Percentiles rank a stretch among this genome's conserved stretches.
Conservation (phyloP, 2,797 vertebrate genomes). For the Prionace glauca region DNA sequence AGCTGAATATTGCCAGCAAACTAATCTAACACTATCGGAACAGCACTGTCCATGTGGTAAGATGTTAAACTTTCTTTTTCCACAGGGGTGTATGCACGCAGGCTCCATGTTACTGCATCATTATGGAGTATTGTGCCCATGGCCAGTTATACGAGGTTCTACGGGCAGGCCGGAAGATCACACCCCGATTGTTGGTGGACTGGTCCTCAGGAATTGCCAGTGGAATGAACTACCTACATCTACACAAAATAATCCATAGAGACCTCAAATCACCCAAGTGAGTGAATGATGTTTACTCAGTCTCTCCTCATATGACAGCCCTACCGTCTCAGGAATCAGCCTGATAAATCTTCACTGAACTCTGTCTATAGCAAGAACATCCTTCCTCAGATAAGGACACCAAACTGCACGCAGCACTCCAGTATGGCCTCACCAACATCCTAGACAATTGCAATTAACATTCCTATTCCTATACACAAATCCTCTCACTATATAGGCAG, state of each 20-base stretch:
- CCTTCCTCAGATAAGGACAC: too few species aligned
- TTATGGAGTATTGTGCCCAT: conserved; percentile 98
- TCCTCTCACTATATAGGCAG: too few species aligned
- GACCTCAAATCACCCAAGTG: conserved; percentile 99
- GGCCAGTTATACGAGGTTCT: conserved; percentile 96
- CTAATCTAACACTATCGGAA: not conserved
- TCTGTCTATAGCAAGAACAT: too few species aligned
- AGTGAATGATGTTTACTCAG: conserved; percentile 51
- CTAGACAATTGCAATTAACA: too few species aligned
- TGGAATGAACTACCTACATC: conserved; percentile 97
- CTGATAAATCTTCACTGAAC: too few species aligned
- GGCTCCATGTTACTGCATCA: conserved; percentile 95
- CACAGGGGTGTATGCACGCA: conserved; percentile 92
- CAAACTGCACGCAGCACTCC: too few species aligned
- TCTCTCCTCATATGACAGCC: not conserved
- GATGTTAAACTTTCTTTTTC: conserved; percentile 14
- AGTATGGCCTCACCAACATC: too few species aligned
- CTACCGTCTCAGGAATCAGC: too few species aligned
- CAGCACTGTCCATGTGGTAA: not conserved
- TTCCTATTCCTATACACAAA: too few species aligned
- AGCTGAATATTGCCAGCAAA: too few species aligned
- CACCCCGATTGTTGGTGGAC: conserved; percentile 84
- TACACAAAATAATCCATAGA: conserved; percentile 98
- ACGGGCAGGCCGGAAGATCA: conserved; percentile 83
- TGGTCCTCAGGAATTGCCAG: conserved; percentile 95